Evolutionary conservation across 2,797 vertebrate genomes (phyloP), one percentile per base, ranked within the genome.

Genomic region (Taeniopygia guttata): DNA sequence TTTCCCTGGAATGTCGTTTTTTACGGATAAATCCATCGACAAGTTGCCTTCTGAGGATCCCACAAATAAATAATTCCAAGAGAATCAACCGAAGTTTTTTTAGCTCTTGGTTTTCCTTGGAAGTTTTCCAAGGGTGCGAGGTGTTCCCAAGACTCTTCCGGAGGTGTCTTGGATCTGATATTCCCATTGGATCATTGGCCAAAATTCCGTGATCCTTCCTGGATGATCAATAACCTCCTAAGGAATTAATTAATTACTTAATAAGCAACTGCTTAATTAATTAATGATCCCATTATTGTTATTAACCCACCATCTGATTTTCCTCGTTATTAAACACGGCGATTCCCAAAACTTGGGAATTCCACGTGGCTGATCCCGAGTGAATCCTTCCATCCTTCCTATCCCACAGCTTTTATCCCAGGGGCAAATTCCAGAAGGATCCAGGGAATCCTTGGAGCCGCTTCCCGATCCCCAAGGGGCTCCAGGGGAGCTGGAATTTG

Each of bases 311-410:
- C 7, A 1, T 16, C 42, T 5, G 13, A 40, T n/a, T 68, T 58
- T 54, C 64, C 20, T 2, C 13, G 0, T 16, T 5, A 8, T 30
- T 20, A 11, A 81, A 36, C 1, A 7, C 1, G 1, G 26, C 1
- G 1, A 25, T 59, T 60, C 64, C 66, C 49, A 73, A 73, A 54
- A 4, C 4, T 55, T 5, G 30, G 5, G 42, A 66, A 69, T 64
- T 9, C 3, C 43, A 3, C 5, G 0, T 1, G 10, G 43, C 23
- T 9, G 4, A 40, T 38, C 14, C 3, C 17, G 42, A 23, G 8
- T 29, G 19, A 11, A 14, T 23, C 1, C 23, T 42, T 10, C 64
- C 16, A 2, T 7, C 56, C 32, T 54, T 74, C 40, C 20, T 23
- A 43, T 30, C 34, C 49, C n/a, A 4, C 8, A 7, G 1, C 4